Evolutionary conservation across 2,113 vertebrate species (phyloP), one percentile per base, ranked within the genome.

Genomic region (Bufo gargarizans): DNA sequence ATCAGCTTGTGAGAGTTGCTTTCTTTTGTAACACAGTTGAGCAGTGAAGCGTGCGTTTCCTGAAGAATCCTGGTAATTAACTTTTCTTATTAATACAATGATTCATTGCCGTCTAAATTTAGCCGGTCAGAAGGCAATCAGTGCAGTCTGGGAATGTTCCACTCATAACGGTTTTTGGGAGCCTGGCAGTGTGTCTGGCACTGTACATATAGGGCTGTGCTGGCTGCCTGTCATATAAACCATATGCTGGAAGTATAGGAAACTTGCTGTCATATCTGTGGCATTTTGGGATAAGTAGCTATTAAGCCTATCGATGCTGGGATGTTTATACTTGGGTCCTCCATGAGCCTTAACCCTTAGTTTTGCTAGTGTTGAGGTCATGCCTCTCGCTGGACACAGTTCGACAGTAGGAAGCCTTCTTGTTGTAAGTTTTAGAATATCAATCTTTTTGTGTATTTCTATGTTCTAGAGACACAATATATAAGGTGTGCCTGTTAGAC

Each of bases 101-200:
- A 74, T 85, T 85, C 69, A 76, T 58, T 53, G 33, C 58, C 85
- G 82, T 92, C 94, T 94, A 95, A 94, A 95, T 93, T 94, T 95
- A 95, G 95, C 90, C 91, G 91, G 91, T 67, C 90, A 90, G 92
- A 92, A 91, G 89, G 63, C 92, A 92, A 95, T 91, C 76, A 65
- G 86, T 93, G 91, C 91, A 94, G 94, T 93, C 95, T 96, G 95
- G 94, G 94, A 95, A 94, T 94, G 93, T 92, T 93, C 93, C 88
- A 92, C 93, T 86, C 71, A n/a, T 91, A 91, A 93, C 92, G 92
- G 91, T 94, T 50, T 93, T 93, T 92, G 95, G 94, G 94, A 95
- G 93, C 90, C 91, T 92, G 77, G 91, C 79, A 91, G 72, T 67
- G 89, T 90, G 43, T 33, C 91, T 92, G 77, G 91, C 77, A 91